phyloP scores from a whole-genome alignment of 2,113 vertebrate genomes.

The Forbesichthys papilliferus region DNA sequence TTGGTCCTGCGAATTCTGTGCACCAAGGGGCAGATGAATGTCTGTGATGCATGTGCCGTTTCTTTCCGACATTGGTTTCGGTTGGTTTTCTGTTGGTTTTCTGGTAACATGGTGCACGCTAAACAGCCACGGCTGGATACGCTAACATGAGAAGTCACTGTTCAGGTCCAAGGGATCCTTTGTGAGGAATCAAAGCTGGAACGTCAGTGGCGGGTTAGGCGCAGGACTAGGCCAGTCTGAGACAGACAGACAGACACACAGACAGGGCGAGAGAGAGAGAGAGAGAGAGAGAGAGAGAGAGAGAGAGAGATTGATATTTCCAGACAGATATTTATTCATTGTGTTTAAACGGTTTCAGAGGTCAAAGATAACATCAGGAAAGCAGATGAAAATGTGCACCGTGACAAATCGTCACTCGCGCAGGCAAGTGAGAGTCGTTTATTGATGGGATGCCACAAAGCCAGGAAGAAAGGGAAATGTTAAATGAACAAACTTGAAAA shows the following conservation, averaged over 20 bases:
- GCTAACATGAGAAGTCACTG: constrained; percentile 1
- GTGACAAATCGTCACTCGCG: background rate
- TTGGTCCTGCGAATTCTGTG: constrained; percentile 9
- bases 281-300: background rate
- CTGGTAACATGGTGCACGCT: constrained; percentile 1
- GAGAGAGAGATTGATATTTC: background rate
- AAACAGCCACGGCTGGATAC: background rate
- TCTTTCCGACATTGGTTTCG: too few species aligned
- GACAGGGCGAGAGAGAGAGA: background rate
- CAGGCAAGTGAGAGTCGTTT: background rate
- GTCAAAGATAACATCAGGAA: constrained; percentile 6
- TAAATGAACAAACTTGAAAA: background rate
- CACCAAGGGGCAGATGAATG: constrained; percentile 1
- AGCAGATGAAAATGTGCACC: background rate
- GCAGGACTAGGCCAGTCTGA: constrained; percentile 70
- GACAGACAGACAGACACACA: background rate
- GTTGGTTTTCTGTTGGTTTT: background rate
- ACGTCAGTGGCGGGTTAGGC: constrained; percentile 64
- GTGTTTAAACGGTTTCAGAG: background rate
- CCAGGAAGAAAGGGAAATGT: background rate
- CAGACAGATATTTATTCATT: constrained; percentile 8
- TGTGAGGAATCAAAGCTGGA: constrained; percentile 68
- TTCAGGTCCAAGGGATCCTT: constrained; percentile 33
- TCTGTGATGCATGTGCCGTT: constrained; percentile 7
- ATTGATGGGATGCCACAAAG: constrained; percentile 16